Conservation (phyloP, 2,888 invertebrate genomes). For the Dysmachus trigonus region DNA sequence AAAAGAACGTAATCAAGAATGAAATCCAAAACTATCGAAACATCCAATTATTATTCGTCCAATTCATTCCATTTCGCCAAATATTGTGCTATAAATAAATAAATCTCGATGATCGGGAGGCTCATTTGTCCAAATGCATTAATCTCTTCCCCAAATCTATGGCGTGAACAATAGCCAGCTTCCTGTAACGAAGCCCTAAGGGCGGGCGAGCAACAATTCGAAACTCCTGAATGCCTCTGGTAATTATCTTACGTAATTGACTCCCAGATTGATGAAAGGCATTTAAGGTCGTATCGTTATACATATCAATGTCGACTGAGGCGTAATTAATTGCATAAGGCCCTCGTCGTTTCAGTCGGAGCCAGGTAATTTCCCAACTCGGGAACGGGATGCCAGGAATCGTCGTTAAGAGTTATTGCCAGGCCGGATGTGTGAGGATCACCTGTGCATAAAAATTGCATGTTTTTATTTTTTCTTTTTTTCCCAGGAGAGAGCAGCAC, state of each 20-base stretch:
- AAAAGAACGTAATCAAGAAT: not conserved
- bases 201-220: not conserved
- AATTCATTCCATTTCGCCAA: not conserved
- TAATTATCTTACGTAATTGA: conserved; percentile 34
- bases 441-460: not conserved
- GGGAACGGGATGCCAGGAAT: not conserved
- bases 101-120: not conserved
- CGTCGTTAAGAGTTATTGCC: not conserved
- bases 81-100: not conserved
- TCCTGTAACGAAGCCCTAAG: not conserved
- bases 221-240: not conserved
- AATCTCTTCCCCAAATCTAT: not conserved
- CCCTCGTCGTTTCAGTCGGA: not conserved
- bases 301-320: not conserved
- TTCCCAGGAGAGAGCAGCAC: not conserved
- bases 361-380: not conserved
- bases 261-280: conserved; percentile 28
- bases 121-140: not conserved
- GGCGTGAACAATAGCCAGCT: not conserved
- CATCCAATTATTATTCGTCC: not conserved
- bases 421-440: not conserved
- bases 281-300: not conserved
- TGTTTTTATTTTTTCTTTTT: not conserved
- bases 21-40: too few relatives aligned
- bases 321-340: conserved; percentile 19